Evolutionary conservation across 2,113 vertebrate species (phyloP), one percentile per base, ranked within the genome.

Genomic region (Hypomesus transpacificus): DNA sequence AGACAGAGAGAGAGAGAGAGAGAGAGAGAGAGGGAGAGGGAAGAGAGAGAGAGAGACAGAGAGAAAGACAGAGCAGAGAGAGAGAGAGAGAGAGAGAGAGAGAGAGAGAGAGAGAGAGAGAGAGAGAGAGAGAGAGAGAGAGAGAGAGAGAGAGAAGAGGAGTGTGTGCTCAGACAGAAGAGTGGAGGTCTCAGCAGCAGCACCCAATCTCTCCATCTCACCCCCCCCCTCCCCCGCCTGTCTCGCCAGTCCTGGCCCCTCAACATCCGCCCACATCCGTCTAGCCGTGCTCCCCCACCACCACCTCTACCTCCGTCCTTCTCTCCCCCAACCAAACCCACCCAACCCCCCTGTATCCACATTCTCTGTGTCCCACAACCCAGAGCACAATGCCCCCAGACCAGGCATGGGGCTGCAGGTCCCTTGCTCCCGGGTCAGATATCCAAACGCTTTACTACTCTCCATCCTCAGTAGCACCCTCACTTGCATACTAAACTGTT

Each of bases 191-290:
- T 66, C 6, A 2, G 52, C 17, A 17, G 39, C 11, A 20, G 64
- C 65, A 70, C 66, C 69, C 57, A 86, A 88, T 85, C 85, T 24
- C 76, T 81, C 34, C 64, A 86, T 87, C 84, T 84, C 76, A 74
- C 79, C 73, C 17, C 18, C 20, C 80, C 54, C 84, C 84, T 76
- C 77, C 77, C 79, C 69, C 76, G 78, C 81, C 71, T 83, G 76
- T 77, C 75, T 68, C 77, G 78, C 66, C 53, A 62, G 75, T 31
- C 64, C 64, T 46, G 64, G 62, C 70, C 39, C 28, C 53, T 52
- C 66, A 82, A 80, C 75, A 80, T 73, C 65, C 80, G 67, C 81
- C 86, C 81, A 82, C 82, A 86, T 88, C 87, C 74, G 84, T 80
- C 76, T 34, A 57, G 59, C 70, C 59, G 62, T 60, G 53, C 53